Evolutionary conservation across 2,888 invertebrate genomes (phyloP), one percentile per base, ranked within the genome.

Genomic region (Resseliella maxima): DNA sequence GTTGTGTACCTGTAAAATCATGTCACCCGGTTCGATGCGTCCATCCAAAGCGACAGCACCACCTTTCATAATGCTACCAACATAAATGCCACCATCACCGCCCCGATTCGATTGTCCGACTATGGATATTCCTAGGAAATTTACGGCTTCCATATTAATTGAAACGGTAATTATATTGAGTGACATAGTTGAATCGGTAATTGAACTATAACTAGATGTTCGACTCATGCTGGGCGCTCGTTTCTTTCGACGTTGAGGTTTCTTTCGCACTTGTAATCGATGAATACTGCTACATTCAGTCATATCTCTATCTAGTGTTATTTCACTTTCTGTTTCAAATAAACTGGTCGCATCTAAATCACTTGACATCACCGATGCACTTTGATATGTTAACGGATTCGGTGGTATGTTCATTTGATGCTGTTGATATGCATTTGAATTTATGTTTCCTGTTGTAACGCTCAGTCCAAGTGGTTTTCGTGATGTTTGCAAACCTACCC

Each of bases 51-150:
- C 99, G 46, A 99, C 99, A 0, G 99, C 99, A 88, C 99, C 99
- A 46, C 98, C 99, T 92, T 99, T 99, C 99, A 99, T 99, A 88
- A 99, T 99, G 88, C 99, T 99, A 59, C 99, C 99, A 12, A 99
- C 99, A 90, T 99, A 99, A 88, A 99, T 98, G 87, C 95, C 99
- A 83, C 99, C 99, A 91, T 99, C 99, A 0, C 99, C 99, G 86
- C 98, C 98, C 89, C 98, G 98, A 92, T 98, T 98, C 88, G 98
- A 98, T 92, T 99, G 99, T 0, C 99, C 99, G 64, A 99, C 99
- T 89, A 99, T 99, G 85, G 98, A 98, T 89, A 99, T 99, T 87
- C 97, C 97, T 88, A 97, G 93, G 91, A 97, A 97, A 92, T 96
- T 97, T 36, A 99, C 99, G 2, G 99, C 97, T 92, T 99, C 97